Conservation (phyloP, 2,888 invertebrate species). For the Drosophila yooni region DNA sequence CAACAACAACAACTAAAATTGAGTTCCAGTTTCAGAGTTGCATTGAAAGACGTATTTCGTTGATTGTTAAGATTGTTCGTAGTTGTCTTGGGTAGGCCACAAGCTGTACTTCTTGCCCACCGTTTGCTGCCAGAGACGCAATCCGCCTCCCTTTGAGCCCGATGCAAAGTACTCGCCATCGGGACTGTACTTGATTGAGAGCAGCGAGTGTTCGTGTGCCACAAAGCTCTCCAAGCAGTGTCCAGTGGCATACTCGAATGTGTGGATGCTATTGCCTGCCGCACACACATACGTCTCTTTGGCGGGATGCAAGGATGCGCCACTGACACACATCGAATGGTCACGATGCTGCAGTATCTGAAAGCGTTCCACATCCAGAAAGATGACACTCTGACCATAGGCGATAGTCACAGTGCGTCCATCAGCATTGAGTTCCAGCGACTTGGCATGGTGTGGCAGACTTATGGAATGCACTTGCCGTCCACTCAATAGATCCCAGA, state of each 20-base stretch:
- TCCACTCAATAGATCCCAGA: constrained; percentile 92
- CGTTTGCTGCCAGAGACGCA: constrained; percentile 96
- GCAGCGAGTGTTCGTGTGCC: constrained; percentile 97
- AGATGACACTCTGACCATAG: constrained; percentile 88
- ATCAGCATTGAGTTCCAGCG: constrained; percentile 94
- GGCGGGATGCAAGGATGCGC: constrained; percentile 94
- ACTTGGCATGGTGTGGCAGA: constrained; percentile 92
- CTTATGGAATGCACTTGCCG: constrained; percentile 91
- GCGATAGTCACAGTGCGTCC: constrained; percentile 93
- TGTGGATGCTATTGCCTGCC: constrained; percentile 96
- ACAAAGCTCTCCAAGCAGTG: constrained; percentile 95
- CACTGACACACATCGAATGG: constrained; percentile 92
- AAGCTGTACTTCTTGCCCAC: constrained; percentile 96
- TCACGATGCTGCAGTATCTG: constrained; percentile 92
- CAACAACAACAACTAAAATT: constrained; percentile 24
- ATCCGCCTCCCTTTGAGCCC: constrained; percentile 96
- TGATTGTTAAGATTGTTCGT: background rate
- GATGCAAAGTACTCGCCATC: constrained; percentile 98
- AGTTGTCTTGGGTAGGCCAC: constrained; percentile 90
- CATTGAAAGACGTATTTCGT: background rate
- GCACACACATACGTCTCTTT: constrained; percentile 95
- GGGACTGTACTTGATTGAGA: constrained; percentile 96
- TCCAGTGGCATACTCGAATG: constrained; percentile 95
- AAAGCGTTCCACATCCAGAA: constrained; percentile 89
- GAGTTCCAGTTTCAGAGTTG: constrained; percentile 16